Evolutionary conservation across 1,140 invertebrate species (phyloP), one percentile per base, ranked within the genome.

Genomic region (Bombus terrestris): DNA sequence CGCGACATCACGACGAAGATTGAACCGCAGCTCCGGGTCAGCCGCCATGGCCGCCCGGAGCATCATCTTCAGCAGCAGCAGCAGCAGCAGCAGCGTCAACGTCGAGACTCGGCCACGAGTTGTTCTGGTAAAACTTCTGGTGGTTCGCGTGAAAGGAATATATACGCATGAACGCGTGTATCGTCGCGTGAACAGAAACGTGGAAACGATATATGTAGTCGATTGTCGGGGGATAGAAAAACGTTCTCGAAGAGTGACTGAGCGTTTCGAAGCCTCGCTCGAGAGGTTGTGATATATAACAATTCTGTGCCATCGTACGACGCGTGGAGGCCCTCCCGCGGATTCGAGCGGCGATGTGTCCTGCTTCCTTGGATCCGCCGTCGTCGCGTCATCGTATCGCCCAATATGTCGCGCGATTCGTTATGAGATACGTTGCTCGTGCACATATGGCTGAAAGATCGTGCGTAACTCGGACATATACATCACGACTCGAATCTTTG

Each of bases 1-100:
- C 96, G 2, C 94, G 96, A 71, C 93, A 96, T 9, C 96, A 96
- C 92, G 96, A 96, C 88, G 96, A 97, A 92, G 96, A 95, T 95
- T 96, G 96, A 96, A 96, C 95, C 96, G 94, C 95, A 92, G 96
- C 95, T 95, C 94, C 94, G 94, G 95, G 95, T 94, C 94, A 93
- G 93, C 94, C 93, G 68, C 87, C 93, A 64, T 95, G 95, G 94
- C 95, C 93, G 81, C 94, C 95, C 95, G 95, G 95, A 95, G 95
- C 95, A 43, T 91, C 88, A 28, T 89, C 89, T 39, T 81, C 89
- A 32, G 62, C 59, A 28, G 69, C 83, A 47, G 75, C 59, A 25
- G 78, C 82, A 43, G 69, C 81, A 62, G 74, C 86, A 62, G 59
- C 88, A 53, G 75, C 59, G 18, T 86, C 89, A 37, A 84, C 86